phyloP scores from a whole-genome alignment of 2,888 invertebrate genomes.

The Luperina testacea region DNA sequence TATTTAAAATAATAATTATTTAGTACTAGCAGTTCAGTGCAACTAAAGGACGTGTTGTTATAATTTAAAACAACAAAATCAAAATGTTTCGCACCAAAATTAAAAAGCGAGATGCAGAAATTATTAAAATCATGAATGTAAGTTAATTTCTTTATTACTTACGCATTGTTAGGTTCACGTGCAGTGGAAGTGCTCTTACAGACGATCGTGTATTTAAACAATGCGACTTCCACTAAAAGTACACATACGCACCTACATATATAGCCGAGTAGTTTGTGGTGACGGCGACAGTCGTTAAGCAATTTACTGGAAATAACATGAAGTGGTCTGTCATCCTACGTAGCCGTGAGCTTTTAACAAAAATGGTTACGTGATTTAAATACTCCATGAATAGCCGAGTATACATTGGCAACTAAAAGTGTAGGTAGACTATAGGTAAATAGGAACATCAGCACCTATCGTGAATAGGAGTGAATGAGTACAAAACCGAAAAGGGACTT shows the following conservation, averaged over 20 bases:
- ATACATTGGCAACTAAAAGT: too few species aligned
- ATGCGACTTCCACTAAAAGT: neutral
- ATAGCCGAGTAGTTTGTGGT: neutral
- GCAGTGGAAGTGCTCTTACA: neutral
- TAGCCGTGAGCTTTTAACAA: neutral
- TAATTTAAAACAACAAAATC: neutral
- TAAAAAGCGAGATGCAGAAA: constrained; percentile 74
- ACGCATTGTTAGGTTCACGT: neutral
- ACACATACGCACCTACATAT: too few species aligned
- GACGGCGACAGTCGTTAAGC: neutral
- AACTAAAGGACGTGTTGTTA: constrained; percentile 2
- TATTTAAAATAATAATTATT: constrained; percentile 12
- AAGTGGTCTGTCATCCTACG: neutral
- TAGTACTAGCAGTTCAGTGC: neutral
- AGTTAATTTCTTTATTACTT: constrained; percentile 9
- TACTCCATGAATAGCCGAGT: neutral
- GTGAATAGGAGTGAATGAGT: neutral
- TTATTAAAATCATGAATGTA: constrained; percentile 39
- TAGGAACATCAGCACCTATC: neutral
- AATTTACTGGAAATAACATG: neutral
- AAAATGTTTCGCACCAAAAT: constrained; percentile 78
- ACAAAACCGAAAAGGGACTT: too few species aligned
- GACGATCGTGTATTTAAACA: neutral
- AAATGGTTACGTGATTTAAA: neutral
- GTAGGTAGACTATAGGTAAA: neutral